A percentile compares a stretch with the other conserved stretches of the same genome.
Conservation (phyloP, 1,140 invertebrate species). For the Pomacea maculata region DNA sequence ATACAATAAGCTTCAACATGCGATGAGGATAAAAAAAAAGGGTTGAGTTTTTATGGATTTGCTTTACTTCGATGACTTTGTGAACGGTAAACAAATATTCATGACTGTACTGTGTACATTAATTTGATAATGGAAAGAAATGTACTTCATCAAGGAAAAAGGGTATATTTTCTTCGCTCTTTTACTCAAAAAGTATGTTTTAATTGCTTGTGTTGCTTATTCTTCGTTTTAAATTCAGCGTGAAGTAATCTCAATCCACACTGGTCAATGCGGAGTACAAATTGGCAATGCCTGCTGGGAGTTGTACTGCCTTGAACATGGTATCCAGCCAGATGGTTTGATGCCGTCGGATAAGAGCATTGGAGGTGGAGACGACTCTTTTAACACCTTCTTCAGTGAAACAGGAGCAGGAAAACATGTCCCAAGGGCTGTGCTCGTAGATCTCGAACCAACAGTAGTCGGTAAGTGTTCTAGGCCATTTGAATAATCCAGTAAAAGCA, state of each 20-base stretch:
- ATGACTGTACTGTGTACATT: no score
- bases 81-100: no score
- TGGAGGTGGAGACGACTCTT: slow-evolving; percentile 79
- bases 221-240: slow-evolving; percentile 45
- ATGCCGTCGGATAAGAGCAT: slow-evolving; percentile 61
- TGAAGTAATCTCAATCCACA: slow-evolving; percentile 86
- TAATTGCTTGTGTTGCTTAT: not conserved
- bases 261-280: slow-evolving; percentile 88
- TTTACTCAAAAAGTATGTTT: not conserved
- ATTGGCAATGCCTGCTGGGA: slow-evolving; percentile 86
- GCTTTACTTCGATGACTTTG: no score
- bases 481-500: no score
- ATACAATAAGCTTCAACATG: no score
- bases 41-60: no score
- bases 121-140: no score
- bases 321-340: slow-evolving; percentile 86
- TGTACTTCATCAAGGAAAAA: no score
- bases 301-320: slow-evolving; percentile 88
- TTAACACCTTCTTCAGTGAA: slow-evolving; percentile 91
- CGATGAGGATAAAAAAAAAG: no score
- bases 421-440: slow-evolving; percentile 81
- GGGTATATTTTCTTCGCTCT: no score
- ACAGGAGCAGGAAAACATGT: slow-evolving; percentile 77
- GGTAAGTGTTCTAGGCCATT: slow-evolving; percentile 62
- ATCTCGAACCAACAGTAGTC: slow-evolving; percentile 84